Percentiles rank a stretch among this genome's conserved stretches.
These are phyloP conservation scores for Glomeris maerens DNA, from an alignment of 1,140 invertebrate species.

Conservation along the genomic window DNA sequence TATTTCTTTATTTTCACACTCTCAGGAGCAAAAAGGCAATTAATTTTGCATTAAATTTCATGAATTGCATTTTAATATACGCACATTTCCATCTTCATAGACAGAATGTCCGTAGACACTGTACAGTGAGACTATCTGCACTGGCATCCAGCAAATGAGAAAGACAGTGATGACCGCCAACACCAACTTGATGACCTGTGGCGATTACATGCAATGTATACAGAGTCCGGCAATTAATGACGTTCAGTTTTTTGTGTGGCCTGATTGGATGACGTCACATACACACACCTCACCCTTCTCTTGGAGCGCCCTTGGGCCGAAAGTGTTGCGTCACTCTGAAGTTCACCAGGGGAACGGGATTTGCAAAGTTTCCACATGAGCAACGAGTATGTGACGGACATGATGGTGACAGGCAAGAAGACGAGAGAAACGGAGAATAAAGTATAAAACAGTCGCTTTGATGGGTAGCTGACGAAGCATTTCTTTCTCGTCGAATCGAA, in stretches of 20 bases:
- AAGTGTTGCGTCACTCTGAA: not conserved
- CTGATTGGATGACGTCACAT: too few species aligned
- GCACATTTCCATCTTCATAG: slow-evolving; percentile 7
- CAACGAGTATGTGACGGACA: slow-evolving; percentile 32
- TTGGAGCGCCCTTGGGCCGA: slow-evolving; percentile 20
- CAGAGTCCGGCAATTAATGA: too few species aligned
- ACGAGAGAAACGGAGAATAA: slow-evolving; percentile 34
- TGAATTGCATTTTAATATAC: too few species aligned
- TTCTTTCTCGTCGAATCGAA: slow-evolving; percentile 14
- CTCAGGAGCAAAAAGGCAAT: too few species aligned
- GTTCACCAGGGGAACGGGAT: slow-evolving; percentile 8
- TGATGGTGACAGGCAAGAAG: slow-evolving; percentile 35
- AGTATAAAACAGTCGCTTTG: slow-evolving; percentile 31
- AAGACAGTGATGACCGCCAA: slow-evolving; percentile 33
- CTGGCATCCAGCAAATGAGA: slow-evolving; percentile 28
- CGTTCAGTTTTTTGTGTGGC: too few species aligned
- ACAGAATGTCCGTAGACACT: slow-evolving; percentile 19
- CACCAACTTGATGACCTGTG: slow-evolving; percentile 35
- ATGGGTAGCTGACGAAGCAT: slow-evolving; percentile 19
- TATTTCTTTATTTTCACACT: too few species aligned
- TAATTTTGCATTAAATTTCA: too few species aligned
- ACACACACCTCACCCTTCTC: slow-evolving; percentile 20
- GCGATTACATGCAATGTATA: not conserved
- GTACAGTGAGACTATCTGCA: slow-evolving; percentile 27
- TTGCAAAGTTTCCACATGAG: slow-evolving; percentile 1